Base-by-base conservation (phyloP, 1,140 invertebrate genomes). In the Mercenaria mercenaria region DNA sequence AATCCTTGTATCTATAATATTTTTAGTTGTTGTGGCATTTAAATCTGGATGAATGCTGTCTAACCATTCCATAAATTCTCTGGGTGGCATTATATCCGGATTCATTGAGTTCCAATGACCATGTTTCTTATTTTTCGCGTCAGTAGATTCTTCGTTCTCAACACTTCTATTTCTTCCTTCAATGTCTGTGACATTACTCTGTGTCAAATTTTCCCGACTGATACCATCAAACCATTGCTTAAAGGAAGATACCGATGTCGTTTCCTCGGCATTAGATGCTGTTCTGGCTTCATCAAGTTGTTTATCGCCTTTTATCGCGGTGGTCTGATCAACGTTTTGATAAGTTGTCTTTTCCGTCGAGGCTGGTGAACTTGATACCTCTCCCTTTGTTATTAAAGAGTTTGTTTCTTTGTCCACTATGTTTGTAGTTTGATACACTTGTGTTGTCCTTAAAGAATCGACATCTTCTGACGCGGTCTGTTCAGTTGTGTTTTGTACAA, bases 51-150 rank as follows among this genome's bases (percentile, higher is more conserved):
- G 37, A 18, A 82, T 82, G 15, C 80, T 82, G 23, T 64, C 43
- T 34, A 82, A 82, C 80, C 80, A 82, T 82, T 82, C 61, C 32
- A 67, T 29, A n/a, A 82, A 64, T 13, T 82, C 32, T 11, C 34
- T 50, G 0, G 80, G 20, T 67, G 80, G 59, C 26, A 67, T 82
- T 26, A 11, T 64, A 20, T 82, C 80, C 11, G 43, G 76, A 79
- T 34, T 29, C 0, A 79, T 50, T 26, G 6, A 6, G 67, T 72
- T 37, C 10, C 4, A 20, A 59, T 26, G 18, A 20, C 15, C 10
- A 37, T 39, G 26, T 20, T 2, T 72, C 20, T 10, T 1, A 26
- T 72, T 72, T 39, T 72, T 26, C 59, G 29, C 6, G 26, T 29
- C 26, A 8, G 1, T 29, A 29, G 23, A 29, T 29, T 26, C 15